Evolutionary conservation across 2,113 vertebrate genomes (phyloP).

Genomic region (Platycercus adscitus): DNA sequence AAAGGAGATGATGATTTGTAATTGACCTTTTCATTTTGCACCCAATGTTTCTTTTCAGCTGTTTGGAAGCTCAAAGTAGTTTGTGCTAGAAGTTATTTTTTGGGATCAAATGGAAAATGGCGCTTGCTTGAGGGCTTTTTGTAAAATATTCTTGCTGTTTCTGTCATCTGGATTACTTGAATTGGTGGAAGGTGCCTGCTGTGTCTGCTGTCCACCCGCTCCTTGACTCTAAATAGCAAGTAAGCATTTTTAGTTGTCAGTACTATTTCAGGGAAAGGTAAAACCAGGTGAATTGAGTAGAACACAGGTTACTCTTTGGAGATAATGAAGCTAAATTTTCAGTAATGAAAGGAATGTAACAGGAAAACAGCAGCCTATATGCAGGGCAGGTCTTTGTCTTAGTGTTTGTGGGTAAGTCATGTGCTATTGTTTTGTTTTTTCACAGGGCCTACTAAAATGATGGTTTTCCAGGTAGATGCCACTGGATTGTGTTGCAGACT

Average conservation of each 20-base stretch:
- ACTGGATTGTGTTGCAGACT: neutral
- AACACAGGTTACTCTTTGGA: neutral
- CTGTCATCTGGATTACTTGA: neutral
- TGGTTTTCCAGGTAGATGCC: neutral
- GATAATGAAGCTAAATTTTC: neutral
- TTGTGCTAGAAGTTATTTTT: neutral
- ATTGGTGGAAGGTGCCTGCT: neutral
- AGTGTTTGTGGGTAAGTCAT: neutral
- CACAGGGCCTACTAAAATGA: neutral
- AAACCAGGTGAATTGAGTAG: neutral
- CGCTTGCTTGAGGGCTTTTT: constrained; percentile 2
- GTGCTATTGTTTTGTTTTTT: neutral
- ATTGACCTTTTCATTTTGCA: neutral
- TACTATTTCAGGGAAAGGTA: neutral
- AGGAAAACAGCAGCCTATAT: neutral
- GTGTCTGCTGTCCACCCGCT: neutral
- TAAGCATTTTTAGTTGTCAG: neutral
- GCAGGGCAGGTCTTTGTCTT: neutral
- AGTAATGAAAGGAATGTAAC: neutral
- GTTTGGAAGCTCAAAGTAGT: neutral
- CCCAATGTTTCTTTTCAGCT: neutral
- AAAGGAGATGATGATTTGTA: neutral
- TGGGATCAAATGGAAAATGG: neutral
- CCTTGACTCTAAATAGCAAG: neutral
- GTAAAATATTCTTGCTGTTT: neutral